Conservation (phyloP, 2,797 vertebrate species). For the Emydoidea blandingii region DNA sequence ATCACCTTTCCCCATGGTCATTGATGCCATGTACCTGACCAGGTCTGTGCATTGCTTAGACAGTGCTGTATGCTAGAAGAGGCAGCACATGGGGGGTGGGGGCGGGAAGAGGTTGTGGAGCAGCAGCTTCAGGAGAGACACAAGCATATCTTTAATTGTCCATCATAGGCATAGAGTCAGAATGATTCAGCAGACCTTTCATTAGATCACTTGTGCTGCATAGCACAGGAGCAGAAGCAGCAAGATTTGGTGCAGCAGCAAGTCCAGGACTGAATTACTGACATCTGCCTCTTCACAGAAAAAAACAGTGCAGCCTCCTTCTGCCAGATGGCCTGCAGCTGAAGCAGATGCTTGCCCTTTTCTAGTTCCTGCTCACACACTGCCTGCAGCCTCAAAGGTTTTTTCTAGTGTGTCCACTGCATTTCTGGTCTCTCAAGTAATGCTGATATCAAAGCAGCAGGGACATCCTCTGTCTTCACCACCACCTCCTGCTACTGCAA, state of each 20-base stretch:
- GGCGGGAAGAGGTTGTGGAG: no score
- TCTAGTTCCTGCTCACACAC: not conserved
- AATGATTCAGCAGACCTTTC: not conserved
- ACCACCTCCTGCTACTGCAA: not conserved
- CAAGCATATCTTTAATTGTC: no score
- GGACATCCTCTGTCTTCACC: not conserved
- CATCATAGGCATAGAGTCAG: not conserved
- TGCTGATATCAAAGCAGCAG: not conserved
- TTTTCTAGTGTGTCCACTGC: not conserved
- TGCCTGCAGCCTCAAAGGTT: not conserved
- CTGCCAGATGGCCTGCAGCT: no score
- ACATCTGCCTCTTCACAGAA: no score
- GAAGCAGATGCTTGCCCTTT: not conserved
- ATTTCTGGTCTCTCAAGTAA: not conserved
- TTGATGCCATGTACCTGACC: no score
- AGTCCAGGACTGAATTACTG: no score
- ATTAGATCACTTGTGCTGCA: not conserved
- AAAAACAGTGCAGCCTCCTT: no score
- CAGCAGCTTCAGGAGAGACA: no score
- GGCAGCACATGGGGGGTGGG: fast-evolving
- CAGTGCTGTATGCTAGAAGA: no score
- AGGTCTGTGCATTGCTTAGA: no score
- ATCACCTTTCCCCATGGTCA: no score
- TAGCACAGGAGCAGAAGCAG: not conserved
- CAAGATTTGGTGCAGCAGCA: not conserved